phyloP scores from a whole-genome alignment of 2,888 invertebrate species.

The Hydrotaea cyrtoneurina region DNA sequence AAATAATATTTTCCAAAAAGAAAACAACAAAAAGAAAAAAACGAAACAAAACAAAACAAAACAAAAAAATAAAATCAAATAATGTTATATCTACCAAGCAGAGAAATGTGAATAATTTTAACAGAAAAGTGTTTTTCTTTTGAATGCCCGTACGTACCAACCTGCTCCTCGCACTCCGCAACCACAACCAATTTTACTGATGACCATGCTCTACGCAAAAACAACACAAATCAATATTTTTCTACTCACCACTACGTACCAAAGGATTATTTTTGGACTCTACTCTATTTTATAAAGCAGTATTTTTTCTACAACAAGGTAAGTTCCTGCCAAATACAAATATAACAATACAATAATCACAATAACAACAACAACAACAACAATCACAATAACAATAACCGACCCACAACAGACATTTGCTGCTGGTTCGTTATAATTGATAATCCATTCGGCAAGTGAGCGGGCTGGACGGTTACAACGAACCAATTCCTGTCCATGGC shows the following conservation, averaged over 20 bases:
- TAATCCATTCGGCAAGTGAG: too few relatives aligned
- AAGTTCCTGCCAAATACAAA: too few relatives aligned
- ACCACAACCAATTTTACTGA: background rate
- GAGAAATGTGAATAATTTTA: conserved; percentile 21
- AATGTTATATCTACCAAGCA: background rate
- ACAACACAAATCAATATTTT: conserved; percentile 16
- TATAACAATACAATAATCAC: too few relatives aligned
- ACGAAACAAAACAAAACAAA: too few relatives aligned
- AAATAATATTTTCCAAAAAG: background rate
- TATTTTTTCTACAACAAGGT: conserved; percentile 29
- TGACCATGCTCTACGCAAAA: background rate
- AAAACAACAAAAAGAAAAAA: background rate
- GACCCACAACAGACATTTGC: too few relatives aligned
- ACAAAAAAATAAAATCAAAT: background rate
- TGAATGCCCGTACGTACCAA: background rate
- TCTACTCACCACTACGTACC: conserved; percentile 15
- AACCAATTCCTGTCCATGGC: too few relatives aligned
- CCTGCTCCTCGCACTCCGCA: background rate
- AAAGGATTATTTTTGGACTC: conserved; percentile 33
- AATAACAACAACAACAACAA: too few relatives aligned
- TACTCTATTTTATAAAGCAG: conserved; percentile 21
- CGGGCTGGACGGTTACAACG: too few relatives aligned
- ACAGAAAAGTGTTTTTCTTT: background rate
- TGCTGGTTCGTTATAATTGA: too few relatives aligned
- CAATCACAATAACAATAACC: too few relatives aligned